Percentiles rank a stretch among this genome's conserved stretches.
Conservation (phyloP, 2,113 vertebrate genomes). For the Sardina pilchardus region DNA sequence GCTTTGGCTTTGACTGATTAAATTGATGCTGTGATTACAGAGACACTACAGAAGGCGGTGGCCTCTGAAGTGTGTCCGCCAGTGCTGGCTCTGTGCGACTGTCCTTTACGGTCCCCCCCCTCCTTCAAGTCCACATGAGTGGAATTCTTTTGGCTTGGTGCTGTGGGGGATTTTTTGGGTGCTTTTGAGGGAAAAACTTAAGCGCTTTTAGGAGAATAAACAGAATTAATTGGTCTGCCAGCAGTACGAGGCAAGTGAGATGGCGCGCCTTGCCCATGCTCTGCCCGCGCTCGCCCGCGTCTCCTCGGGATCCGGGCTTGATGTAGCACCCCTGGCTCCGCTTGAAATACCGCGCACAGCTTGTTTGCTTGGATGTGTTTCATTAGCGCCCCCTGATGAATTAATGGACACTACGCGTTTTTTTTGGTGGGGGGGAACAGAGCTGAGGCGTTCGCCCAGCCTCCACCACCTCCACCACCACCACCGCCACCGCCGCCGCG, state of each 20-base stretch:
- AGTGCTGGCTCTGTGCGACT: neutral
- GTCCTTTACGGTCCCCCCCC: neutral
- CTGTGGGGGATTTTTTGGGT: neutral
- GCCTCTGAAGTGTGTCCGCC: neutral
- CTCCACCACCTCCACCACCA: neutral
- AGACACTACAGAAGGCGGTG: neutral
- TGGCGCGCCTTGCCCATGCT: neutral
- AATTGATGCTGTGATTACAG: slow-evolving; percentile 16
- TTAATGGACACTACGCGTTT: neutral
- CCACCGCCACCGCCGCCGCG: neutral
- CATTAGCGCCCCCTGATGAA: slow-evolving; percentile 10
- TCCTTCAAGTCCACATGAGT: neutral
- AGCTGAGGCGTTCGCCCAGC: neutral
- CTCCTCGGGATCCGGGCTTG: neutral
- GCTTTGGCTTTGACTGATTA: slow-evolving; percentile 8
- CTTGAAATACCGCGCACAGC: neutral
- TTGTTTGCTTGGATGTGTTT: slow-evolving; percentile 17
- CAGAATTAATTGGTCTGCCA: neutral
- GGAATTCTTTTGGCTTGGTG: neutral
- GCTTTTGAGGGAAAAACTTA: neutral
- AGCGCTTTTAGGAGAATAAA: neutral
- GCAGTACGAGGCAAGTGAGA: neutral
- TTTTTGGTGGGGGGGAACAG: neutral
- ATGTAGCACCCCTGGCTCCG: neutral
- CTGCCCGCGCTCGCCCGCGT: neutral